Evolutionary conservation across 2,797 vertebrate species (phyloP), one percentile per base, ranked within the genome.

Genomic region (Fistularia commersonii): DNA sequence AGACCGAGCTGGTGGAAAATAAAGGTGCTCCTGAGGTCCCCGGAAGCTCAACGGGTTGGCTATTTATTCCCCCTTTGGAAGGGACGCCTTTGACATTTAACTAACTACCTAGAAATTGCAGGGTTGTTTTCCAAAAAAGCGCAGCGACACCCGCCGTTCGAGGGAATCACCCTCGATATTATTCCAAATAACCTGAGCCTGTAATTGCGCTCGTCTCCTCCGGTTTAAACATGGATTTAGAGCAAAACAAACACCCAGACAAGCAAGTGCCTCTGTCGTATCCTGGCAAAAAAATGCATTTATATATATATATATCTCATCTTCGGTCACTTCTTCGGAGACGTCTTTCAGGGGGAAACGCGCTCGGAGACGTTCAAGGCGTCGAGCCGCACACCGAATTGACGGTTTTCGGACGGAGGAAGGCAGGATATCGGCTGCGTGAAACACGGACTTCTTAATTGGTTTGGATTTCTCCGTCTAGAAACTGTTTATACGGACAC

Each of bases 311-410:
- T n/a, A 61, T 50, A 43, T 54, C 47, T 53, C 8, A 39, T 34
- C 40, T 54, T 0, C 64, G 67, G 75, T 59, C 74, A 43, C 40
- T 48, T 61, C 38, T 71, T 38, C 64, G 60, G 66, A 68, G 47
- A 42, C 33, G 43, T 47, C 49, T 41, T 41, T 72, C 37, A 40
- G 56, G 41, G 48, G 41, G 51, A 54, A 66, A 55, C 53, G 43
- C 13, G 0, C 41, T 61, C 51, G 44, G 41, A 57, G 23, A 55
- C 41, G 32, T 48, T 33, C 8, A 43, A 49, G 38, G 35, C 54
- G 51, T 48, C 15, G 48, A 57, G n/a, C n/a, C n/a, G n/a, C n/a
- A n/a, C n/a, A n/a, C n/a, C n/a, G n/a, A n/a, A n/a, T n/a, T n/a
- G n/a, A n/a, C n/a, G n/a, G n/a, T n/a, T n/a, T n/a, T n/a, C n/a